These are phyloP conservation scores for Thamnophis sirtalis DNA, from an alignment of 2,113 vertebrate species.

Conservation along the genomic window DNA sequence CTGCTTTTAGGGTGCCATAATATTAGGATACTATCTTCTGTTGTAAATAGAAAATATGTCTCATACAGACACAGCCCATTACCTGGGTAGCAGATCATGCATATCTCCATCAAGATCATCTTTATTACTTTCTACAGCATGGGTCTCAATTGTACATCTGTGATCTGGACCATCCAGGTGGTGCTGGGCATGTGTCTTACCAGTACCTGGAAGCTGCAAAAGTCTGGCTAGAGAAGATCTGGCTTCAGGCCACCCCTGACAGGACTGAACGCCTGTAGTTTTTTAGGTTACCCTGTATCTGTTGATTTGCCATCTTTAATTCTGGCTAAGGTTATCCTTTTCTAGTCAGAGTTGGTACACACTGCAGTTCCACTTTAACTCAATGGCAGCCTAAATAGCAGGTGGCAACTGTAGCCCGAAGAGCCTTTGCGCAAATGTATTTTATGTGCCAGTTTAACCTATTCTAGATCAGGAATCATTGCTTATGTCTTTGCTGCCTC, in stretches of 20 bases:
- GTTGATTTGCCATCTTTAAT: neutral
- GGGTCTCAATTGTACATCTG: neutral
- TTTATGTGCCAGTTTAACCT: neutral
- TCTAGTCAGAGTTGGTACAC: neutral
- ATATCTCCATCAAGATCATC: neutral
- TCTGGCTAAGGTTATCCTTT: neutral
- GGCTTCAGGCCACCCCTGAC: neutral
- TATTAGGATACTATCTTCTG: neutral
- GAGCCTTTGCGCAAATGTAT: neutral
- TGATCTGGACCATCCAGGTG: neutral
- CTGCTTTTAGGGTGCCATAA: neutral
- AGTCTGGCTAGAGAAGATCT: neutral
- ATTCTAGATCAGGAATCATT: neutral
- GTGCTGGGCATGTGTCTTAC: neutral
- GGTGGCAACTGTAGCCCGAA: neutral
- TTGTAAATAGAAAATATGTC: neutral
- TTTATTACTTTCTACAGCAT: neutral
- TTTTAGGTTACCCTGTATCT: neutral
- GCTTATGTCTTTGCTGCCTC: neutral
- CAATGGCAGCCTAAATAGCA: neutral
- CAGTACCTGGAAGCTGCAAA: neutral
- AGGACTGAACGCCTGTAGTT: neutral
- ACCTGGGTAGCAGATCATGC: neutral
- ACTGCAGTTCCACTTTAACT: neutral
- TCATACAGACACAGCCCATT: neutral